Evolutionary conservation across 2,113 vertebrate genomes (phyloP).

Genomic region (Anolis carolinensis): DNA sequence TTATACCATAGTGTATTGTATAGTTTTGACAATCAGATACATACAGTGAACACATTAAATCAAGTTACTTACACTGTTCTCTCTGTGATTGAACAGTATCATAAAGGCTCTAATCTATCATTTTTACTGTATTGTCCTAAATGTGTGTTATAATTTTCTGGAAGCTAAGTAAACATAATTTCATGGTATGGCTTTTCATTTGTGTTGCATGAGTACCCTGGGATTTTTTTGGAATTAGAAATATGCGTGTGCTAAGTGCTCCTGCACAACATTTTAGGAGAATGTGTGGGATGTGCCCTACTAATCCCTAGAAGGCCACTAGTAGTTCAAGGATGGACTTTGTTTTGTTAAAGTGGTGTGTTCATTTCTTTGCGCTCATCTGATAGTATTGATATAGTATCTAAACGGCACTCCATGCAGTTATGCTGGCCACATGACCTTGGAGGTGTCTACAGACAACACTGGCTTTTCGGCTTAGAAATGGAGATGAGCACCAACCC

Average conservation of each 20-base stretch:
- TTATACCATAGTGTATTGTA: too few relatives aligned
- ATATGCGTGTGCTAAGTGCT: background rate
- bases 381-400: background rate
- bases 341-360: background rate
- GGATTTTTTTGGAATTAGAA: background rate
- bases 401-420: too few relatives aligned
- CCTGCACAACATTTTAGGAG: background rate
- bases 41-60: too few relatives aligned
- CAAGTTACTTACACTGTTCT: too few relatives aligned
- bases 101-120: slow-evolving; percentile 64
- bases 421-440: too few relatives aligned
- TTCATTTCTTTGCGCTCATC: too few relatives aligned
- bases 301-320: too few relatives aligned
- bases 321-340: background rate
- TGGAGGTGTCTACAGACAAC: too few relatives aligned
- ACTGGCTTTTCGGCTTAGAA: too few relatives aligned
- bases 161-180: background rate
- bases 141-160: slow-evolving; percentile 32
- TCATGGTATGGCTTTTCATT: background rate
- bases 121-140: slow-evolving; percentile 50
- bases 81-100: slow-evolving; percentile 55
- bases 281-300: too few relatives aligned
- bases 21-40: too few relatives aligned
- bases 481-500: too few relatives aligned
- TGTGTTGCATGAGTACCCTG: background rate